Percentiles rank a stretch among this genome's conserved stretches.
These are phyloP conservation scores for Drosophila tsacasi DNA, from an alignment of 1,140 invertebrate genomes.

Conservation along the genomic window DNA sequence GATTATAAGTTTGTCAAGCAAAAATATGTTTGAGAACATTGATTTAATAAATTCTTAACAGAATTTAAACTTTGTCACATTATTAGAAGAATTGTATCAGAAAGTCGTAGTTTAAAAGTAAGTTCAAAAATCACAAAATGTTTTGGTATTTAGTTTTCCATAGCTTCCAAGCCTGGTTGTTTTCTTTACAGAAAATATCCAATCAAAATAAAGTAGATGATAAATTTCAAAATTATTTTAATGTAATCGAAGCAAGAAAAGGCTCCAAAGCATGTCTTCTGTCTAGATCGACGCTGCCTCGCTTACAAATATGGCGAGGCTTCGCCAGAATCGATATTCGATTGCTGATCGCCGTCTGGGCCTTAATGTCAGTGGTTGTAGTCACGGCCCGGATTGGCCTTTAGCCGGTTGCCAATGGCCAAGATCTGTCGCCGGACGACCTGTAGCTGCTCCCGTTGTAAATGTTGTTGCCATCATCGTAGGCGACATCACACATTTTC, in stretches of 20 bases:
- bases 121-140: too few species aligned
- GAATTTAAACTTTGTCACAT: too few species aligned
- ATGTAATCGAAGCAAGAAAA: not conserved
- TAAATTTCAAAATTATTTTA: not conserved
- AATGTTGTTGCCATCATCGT: conserved; percentile 69
- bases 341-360: conserved; percentile 33
- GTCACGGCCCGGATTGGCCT: conserved; percentile 76
- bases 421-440: conserved; percentile 50
- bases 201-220: not conserved
- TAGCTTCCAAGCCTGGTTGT: not conserved
- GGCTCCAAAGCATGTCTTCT: not conserved
- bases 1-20: too few species aligned
- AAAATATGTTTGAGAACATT: too few species aligned
- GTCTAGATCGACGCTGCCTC: conserved; percentile 15
- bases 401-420: conserved; percentile 56
- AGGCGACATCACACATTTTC: conserved; percentile 77
- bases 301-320: conserved; percentile 43
- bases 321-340: conserved; percentile 43
- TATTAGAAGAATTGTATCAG: too few species aligned
- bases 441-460: conserved; percentile 78
- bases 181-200: not conserved
- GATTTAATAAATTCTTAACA: too few species aligned
- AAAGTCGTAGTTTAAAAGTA: too few species aligned
- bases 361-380: conserved; percentile 54
- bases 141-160: not conserved